Conservation (phyloP, 1,140 invertebrate species). For the Apis florea region DNA sequence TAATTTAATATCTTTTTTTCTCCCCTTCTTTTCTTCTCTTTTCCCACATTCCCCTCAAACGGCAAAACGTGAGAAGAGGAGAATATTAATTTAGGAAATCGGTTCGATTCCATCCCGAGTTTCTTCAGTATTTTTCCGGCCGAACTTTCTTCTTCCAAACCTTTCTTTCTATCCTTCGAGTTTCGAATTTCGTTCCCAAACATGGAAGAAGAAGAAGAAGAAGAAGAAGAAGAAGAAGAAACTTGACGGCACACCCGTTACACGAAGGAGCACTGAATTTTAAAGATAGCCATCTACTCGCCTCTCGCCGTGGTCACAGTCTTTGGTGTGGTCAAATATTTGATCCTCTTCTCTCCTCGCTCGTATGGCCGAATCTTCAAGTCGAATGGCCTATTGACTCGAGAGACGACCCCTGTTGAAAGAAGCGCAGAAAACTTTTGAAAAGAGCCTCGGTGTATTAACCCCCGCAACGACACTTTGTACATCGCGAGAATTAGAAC, state of each 20-base stretch:
- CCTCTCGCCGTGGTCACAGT: constrained; percentile 44
- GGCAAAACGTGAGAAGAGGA: not conserved
- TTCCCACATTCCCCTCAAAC: not conserved
- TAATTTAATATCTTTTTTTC: not conserved
- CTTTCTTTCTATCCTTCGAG: not conserved
- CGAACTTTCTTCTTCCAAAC: not conserved
- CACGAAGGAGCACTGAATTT: constrained; percentile 53
- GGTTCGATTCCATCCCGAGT: not conserved
- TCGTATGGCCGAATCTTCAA: constrained; percentile 33
- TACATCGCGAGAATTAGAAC: constrained; percentile 38
- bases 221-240: not conserved
- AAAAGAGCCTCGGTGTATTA: constrained; percentile 25
- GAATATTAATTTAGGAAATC: not conserved
- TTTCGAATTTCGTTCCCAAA: not conserved
- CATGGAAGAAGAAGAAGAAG: not conserved
- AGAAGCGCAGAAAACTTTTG: constrained; percentile 40
- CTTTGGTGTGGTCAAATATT: constrained; percentile 61
- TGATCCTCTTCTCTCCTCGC: constrained; percentile 37
- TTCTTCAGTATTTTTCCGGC: not conserved
- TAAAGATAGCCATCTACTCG: constrained; percentile 62
- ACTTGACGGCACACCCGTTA: constrained; percentile 29
- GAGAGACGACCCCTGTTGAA: constrained; percentile 48
- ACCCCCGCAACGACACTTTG: constrained; percentile 28
- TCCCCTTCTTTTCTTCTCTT: not conserved
- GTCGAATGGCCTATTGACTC: constrained; percentile 51